Evolutionary conservation across 2,888 invertebrate genomes (phyloP).

Genomic region (Aelia acuminata): DNA sequence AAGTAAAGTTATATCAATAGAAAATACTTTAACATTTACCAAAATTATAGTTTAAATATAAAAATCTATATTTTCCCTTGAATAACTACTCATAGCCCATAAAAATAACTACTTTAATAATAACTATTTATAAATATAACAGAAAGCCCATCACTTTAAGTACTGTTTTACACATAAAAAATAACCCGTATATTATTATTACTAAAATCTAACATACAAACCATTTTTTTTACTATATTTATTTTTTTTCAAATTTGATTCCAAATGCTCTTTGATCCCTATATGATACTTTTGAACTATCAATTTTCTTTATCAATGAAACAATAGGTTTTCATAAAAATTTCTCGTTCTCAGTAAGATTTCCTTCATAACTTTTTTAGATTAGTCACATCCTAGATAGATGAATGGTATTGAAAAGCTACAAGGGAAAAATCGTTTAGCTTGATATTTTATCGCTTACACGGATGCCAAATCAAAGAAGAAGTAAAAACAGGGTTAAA

Average conservation of each 20-base stretch:
- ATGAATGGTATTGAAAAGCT: background rate
- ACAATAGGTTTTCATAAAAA: slow-evolving; percentile 42
- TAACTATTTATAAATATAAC: slow-evolving; percentile 31
- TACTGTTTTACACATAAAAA: slow-evolving; percentile 40
- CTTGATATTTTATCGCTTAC: background rate
- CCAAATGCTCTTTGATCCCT: slow-evolving; percentile 49
- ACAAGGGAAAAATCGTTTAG: background rate
- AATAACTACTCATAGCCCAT: slow-evolving; percentile 29
- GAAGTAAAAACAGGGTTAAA: background rate
- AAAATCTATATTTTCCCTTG: slow-evolving; percentile 22
- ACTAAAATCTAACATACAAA: background rate
- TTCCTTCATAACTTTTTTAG: too few relatives aligned
- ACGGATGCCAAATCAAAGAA: background rate
- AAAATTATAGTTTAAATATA: slow-evolving; percentile 27
- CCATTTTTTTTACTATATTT: background rate
- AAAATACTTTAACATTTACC: slow-evolving; percentile 41
- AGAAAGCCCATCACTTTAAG: slow-evolving; percentile 46
- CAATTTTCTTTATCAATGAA: background rate
- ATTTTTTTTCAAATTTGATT: background rate
- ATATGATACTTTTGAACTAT: slow-evolving; percentile 17
- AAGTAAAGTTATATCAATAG: slow-evolving; percentile 37
- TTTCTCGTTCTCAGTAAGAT: background rate
- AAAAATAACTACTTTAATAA: slow-evolving; percentile 28
- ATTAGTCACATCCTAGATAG: background rate
- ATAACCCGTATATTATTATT: slow-evolving; percentile 40